Percentiles rank a stretch among this genome's conserved stretches.
These are phyloP conservation scores for Dendrolimus houi DNA, from an alignment of 2,888 invertebrate species.

Conservation along the genomic window DNA sequence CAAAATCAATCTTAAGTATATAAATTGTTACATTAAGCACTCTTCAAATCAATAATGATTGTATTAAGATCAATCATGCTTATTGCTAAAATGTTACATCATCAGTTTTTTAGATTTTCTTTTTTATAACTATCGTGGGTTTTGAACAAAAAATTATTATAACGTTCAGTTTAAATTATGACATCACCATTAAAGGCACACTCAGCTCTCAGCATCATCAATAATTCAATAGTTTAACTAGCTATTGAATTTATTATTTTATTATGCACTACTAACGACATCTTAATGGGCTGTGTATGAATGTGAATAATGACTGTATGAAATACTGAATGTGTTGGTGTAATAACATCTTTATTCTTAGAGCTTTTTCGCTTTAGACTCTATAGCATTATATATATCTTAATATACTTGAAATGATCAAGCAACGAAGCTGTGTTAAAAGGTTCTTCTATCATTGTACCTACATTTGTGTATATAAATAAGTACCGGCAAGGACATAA, in stretches of 20 bases:
- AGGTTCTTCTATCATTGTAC: slow-evolving; percentile 21
- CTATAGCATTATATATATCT: no score
- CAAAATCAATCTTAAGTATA: no score
- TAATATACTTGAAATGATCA: neutral
- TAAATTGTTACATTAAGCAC: neutral
- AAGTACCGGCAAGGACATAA: slow-evolving; percentile 12
- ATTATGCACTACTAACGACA: neutral
- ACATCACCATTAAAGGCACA: neutral
- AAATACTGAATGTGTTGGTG: no score
- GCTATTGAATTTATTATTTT: neutral
- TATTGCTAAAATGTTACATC: neutral
- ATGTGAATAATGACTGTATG: neutral
- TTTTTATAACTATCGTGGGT: neutral
- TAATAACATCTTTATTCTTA: no score
- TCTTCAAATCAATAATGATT: neutral
- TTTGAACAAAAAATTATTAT: neutral
- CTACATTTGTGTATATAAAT: slow-evolving; percentile 12
- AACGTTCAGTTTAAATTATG: neutral
- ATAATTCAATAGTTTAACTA: neutral
- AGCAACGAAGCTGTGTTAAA: slow-evolving; percentile 6
- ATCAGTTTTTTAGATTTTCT: neutral
- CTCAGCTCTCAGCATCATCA: neutral
- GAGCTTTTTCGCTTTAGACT: no score
- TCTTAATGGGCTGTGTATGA: neutral
- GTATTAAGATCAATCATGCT: neutral